Conservation (phyloP, 2,113 vertebrate genomes). For the Tricholaema leucomelas region DNA sequence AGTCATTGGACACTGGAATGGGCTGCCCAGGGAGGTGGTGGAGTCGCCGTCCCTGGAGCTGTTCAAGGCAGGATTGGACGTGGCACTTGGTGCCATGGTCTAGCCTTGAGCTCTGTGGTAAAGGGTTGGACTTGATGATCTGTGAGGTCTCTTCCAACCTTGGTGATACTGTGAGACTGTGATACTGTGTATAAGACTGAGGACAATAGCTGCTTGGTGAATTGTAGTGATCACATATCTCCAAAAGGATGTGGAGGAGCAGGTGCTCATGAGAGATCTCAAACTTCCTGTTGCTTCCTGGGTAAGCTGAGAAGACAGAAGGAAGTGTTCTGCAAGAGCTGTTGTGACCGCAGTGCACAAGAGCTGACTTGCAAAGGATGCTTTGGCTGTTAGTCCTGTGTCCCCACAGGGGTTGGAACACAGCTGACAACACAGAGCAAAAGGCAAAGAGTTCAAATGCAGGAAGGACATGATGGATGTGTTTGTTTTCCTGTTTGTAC, state of each 20-base stretch:
- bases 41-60: too few species aligned
- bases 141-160: too few species aligned
- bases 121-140: too few species aligned
- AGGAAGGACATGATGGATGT: not conserved
- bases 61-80: too few species aligned
- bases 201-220: not conserved
- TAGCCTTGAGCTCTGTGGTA: too few species aligned
- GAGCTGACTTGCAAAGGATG: not conserved
- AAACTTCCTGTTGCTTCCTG: not conserved
- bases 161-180: too few species aligned
- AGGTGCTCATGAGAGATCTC: not conserved
- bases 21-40: too few species aligned
- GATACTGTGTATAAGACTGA: fast-evolving
- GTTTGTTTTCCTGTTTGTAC: slow-evolving; percentile 11
- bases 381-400: not conserved
- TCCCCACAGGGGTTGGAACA: not conserved
- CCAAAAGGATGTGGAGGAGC: not conserved
- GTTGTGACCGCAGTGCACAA: fast-evolving
- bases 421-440: slow-evolving; percentile 56
- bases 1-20: too few species aligned
- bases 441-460: slow-evolving; percentile 18
- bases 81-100: too few species aligned
- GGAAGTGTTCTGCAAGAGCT: not conserved
- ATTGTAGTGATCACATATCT: not conserved
- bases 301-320: not conserved